Conservation (phyloP, 1,140 invertebrate genomes). For the Hyles vespertilio region DNA sequence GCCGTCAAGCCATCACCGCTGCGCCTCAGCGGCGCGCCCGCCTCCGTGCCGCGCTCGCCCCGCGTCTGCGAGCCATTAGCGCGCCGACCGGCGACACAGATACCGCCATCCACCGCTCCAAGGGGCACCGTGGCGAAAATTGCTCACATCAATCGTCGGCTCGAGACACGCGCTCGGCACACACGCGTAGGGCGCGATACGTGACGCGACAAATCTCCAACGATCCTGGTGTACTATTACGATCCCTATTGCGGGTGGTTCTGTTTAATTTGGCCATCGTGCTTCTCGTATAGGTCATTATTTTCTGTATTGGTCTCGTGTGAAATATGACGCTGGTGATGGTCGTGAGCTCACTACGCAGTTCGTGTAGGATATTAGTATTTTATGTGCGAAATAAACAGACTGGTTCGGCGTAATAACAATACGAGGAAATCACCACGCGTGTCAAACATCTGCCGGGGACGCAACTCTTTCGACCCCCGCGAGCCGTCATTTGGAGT, state of each 20-base stretch:
- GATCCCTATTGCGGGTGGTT: background rate
- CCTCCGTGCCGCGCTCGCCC: slow-evolving; percentile 27
- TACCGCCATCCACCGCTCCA: slow-evolving; percentile 20
- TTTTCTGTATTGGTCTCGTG: slow-evolving; percentile 7
- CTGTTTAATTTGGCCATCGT: background rate
- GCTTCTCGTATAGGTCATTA: slow-evolving; percentile 11
- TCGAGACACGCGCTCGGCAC: slow-evolving; percentile 16
- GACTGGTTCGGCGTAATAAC: too few relatives aligned
- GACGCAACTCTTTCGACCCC: slow-evolving; percentile 1
- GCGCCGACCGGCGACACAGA: slow-evolving; percentile 14
- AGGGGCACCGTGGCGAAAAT: slow-evolving; percentile 34
- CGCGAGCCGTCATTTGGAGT: background rate
- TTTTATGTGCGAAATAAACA: background rate
- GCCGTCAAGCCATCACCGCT: slow-evolving; percentile 22
- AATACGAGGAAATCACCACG: background rate
- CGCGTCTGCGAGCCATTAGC: slow-evolving; percentile 21
- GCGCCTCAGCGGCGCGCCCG: slow-evolving; percentile 25
- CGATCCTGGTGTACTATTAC: background rate
- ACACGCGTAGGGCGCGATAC: background rate
- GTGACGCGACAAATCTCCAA: background rate
- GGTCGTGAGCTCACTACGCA: background rate
- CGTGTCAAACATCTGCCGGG: slow-evolving; percentile 1
- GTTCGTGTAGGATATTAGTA: too few relatives aligned
- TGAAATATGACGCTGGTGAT: background rate
- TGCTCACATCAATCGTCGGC: slow-evolving; percentile 34